phyloP scores from a whole-genome alignment of 2,113 vertebrate genomes.

The Cisticola juncidis region DNA sequence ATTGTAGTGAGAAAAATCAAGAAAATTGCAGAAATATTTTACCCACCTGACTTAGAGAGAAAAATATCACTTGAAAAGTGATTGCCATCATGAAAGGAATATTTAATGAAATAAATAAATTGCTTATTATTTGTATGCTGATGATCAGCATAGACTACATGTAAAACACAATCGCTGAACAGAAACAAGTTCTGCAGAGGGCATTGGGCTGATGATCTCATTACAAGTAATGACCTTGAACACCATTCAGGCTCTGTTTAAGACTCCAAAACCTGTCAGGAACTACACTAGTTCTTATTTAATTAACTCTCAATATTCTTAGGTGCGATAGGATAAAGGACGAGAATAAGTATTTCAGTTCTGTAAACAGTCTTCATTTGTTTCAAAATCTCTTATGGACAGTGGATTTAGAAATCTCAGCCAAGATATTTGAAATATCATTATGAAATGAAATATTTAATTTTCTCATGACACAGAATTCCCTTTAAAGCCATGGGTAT shows the following conservation, averaged over 20 bases:
- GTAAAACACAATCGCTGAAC: not conserved
- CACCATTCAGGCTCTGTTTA: not conserved
- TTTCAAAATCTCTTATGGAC: not conserved
- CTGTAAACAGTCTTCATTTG: not conserved
- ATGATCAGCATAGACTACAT: not conserved
- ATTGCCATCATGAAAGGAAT: not conserved
- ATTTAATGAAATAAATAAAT: not conserved
- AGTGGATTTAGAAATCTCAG: not conserved
- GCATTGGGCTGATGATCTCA: not conserved
- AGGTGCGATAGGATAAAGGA: not conserved
- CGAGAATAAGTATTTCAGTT: not conserved
- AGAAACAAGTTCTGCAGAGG: not conserved
- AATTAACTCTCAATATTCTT: not conserved
- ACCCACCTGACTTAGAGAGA: not conserved
- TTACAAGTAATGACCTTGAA: constrained; percentile 5
- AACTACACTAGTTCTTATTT: not conserved
- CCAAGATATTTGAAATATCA: not conserved
- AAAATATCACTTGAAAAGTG: not conserved
- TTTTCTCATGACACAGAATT: not conserved
- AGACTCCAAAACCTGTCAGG: not conserved
- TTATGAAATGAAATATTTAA: not conserved
- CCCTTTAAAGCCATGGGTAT: not conserved
- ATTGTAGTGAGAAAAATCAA: not conserved
- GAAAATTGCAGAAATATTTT: not conserved
- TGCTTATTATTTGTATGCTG: not conserved